Evolutionary conservation across 1,140 invertebrate species (phyloP), one percentile per base, ranked within the genome.

Genomic region (Scaptomyza montana): DNA sequence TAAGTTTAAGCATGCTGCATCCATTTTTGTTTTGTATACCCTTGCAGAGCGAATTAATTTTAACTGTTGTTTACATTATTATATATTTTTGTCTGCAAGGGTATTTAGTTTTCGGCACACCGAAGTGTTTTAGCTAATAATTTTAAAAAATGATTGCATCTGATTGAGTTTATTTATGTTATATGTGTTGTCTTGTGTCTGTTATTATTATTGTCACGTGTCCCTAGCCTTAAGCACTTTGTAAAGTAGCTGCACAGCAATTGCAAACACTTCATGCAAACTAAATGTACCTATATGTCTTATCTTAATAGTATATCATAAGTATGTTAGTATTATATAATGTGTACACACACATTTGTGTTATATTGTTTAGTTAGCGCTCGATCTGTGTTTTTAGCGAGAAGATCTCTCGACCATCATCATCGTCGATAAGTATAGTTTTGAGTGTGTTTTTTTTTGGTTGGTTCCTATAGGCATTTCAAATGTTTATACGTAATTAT

Each of bases 1-100:
- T 81, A 84, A 56, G 54, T 16, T 73, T 81, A 87, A 76, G 78
- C 78, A 87, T 86, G 81, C 53, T 82, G 77, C 75, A 74, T 75
- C 61, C 49, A 61, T 51, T 47, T 21, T 47, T 49, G 50, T 5
- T 21, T 47, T 45, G 49, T 5, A 51, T 51, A 19, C 21, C 16
- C 12, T 54, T 54, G 61, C 39, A 64, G 36, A 60, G 16, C 16
- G 16, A 16, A 16, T 16, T 16, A 16, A 16, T 16, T 16, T 1
- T 16, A 16, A 16, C 1, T 16, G 16, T 16, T 16, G 0, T 16
- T 16, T 1, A 25, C 21, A 25, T 25, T 25, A 25, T 25, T 25
- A 25, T 25, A 1, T 2, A 3, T 1, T 25, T 25, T 25, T 25
- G 3, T 25, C 21, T 25, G 21, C 21, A 25, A 25, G 21, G 43